Base-by-base conservation (phyloP, 1,140 invertebrate genomes). In the Brachionus paranguensis region DNA sequence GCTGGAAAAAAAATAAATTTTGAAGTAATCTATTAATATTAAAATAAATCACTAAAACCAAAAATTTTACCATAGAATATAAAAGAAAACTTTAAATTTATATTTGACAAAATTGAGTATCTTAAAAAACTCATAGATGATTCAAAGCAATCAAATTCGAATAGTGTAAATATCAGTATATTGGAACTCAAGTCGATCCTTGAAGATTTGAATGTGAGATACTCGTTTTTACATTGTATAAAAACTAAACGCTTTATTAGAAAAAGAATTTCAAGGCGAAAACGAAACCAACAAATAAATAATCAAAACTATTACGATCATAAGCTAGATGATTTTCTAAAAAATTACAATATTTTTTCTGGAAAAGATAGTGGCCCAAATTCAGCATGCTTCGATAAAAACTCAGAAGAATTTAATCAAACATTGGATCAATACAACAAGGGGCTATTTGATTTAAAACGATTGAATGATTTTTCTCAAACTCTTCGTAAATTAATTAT, bases 231-330 rank as follows among this genome's bases (percentile, higher is more conserved):
- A 76, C 11, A 27, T 76, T 29, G 17, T 27, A 76, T 33, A 17
- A 50, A 76, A 76, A 76, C 72, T 50, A 76, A 76, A 50, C 20
- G 47, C 24, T 76, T 76, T 50, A 76, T 76, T 14, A 50, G 12
- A 76, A 76, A 50, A 76, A 47, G 72, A 76, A 27, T 27, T 27
- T 76, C 27, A 10, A 76, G 47, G 24, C 41, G 72, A 7, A 50
- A 76, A 47, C 43, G 47, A 27, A 29, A 27, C 4, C 27, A 76
- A 14, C 20, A 14, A 27, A 50, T 50, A 27, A 76, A 76, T 27
- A 76, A 76, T 27, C 43, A 76, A 27, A 76, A 50, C 29, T 76
- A 24, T 76, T 76, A 76, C 50, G 72, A 76, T 76, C 27, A 27
- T 11, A 76, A 50, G 50, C 11, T 76, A 12, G 45, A 76, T 14